These are phyloP conservation scores for Agrilus biguttatus DNA, from an alignment of 2,888 invertebrate genomes.

Conservation along the genomic window DNA sequence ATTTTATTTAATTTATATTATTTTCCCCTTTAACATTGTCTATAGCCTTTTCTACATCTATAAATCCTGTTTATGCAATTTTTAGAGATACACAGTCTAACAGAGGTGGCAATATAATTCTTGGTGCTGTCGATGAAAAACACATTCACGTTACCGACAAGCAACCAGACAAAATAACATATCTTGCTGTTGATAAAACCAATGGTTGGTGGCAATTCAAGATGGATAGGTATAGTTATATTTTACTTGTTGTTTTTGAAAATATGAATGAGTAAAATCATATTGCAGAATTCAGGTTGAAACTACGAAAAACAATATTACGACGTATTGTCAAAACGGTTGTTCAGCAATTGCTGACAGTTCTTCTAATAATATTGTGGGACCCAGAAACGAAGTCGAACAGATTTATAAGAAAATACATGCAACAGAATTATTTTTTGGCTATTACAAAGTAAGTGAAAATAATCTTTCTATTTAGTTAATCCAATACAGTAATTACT, in stretches of 20 bases:
- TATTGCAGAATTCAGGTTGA: slow-evolving; percentile 14
- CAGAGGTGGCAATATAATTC: slow-evolving; percentile 40
- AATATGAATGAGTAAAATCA: neutral
- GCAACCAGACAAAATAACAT: slow-evolving; percentile 33
- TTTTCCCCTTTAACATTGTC: too few species aligned
- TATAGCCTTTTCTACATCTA: too few species aligned
- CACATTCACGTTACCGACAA: slow-evolving; percentile 33
- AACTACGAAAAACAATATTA: slow-evolving; percentile 12
- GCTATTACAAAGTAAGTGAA: slow-evolving; percentile 20
- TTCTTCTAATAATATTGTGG: slow-evolving; percentile 29
- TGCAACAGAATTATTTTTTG: slow-evolving; percentile 20
- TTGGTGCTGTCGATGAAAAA: slow-evolving; percentile 48
- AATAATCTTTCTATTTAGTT: neutral
- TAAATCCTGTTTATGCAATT: too few species aligned
- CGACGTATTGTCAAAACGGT: slow-evolving; percentile 22
- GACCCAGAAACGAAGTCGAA: slow-evolving; percentile 26
- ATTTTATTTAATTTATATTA: too few species aligned
- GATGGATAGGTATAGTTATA: slow-evolving; percentile 41
- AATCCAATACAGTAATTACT: neutral
- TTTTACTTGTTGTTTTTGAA: neutral
- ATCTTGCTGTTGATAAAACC: slow-evolving; percentile 38
- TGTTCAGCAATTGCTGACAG: slow-evolving; percentile 32
- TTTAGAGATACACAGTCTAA: slow-evolving; percentile 39
- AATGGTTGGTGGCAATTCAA: slow-evolving; percentile 55
- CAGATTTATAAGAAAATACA: slow-evolving; percentile 27